These are phyloP conservation scores for Molossus molossus DNA, from an alignment of 2,797 vertebrate genomes.

Conservation along the genomic window DNA sequence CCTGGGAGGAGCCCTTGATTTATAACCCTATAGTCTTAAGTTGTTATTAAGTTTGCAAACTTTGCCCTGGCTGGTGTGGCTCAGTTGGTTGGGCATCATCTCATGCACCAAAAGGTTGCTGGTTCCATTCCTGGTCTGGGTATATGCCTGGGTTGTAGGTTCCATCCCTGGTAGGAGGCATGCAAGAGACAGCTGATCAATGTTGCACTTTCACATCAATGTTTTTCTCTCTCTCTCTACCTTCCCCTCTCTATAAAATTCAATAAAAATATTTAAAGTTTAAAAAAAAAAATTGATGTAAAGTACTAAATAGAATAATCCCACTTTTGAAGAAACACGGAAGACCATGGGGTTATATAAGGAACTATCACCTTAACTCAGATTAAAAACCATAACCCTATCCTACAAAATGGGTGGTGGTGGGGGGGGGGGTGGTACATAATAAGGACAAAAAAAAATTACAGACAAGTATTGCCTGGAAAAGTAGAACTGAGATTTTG, in stretches of 20 bases:
- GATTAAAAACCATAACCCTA: neutral
- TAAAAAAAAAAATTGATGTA: neutral
- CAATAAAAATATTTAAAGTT: neutral
- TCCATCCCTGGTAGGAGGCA: no score
- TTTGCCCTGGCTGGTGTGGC: no score
- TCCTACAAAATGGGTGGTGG: neutral
- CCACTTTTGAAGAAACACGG: neutral
- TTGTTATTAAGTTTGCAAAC: neutral
- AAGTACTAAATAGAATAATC: neutral
- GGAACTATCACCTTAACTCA: neutral
- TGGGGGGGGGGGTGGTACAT: neutral
- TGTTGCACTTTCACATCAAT: no score
- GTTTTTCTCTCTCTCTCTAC: no score
- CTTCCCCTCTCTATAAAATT: no score
- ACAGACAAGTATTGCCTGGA: neutral
- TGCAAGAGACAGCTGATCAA: no score
- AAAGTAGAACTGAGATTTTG: neutral
- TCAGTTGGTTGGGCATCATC: no score
- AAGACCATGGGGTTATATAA: neutral
- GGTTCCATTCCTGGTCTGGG: no score
- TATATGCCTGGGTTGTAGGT: no score
- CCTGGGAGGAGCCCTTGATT: neutral
- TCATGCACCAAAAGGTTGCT: no score
- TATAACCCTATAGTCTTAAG: neutral
- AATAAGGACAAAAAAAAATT: neutral